phyloP scores from a whole-genome alignment of 2,113 vertebrate species.

The Canis aureus region DNA sequence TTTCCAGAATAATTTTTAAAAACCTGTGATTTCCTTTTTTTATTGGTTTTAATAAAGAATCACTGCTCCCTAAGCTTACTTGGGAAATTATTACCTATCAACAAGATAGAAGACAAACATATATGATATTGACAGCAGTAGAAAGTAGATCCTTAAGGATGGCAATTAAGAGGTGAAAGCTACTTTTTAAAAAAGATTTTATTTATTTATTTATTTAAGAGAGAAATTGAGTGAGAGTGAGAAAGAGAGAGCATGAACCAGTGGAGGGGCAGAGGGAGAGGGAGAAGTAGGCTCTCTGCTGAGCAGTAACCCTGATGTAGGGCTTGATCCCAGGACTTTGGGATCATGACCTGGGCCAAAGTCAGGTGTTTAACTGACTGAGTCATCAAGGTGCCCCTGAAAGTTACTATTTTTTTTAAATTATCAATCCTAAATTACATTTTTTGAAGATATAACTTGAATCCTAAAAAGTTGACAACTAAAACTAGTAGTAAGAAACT shows the following conservation, averaged over 20 bases:
- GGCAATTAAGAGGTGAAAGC: constrained; percentile 53
- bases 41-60: constrained; percentile 88
- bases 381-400: too few species aligned
- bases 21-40: constrained; percentile 80
- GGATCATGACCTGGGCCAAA: too few species aligned
- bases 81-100: constrained; percentile 89
- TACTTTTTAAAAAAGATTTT: constrained; percentile 59
- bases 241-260: too few species aligned
- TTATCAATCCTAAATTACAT: constrained; percentile 61
- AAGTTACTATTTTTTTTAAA: too few species aligned
- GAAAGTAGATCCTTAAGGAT: constrained; percentile 74
- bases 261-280: too few species aligned
- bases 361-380: too few species aligned
- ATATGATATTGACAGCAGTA: constrained; percentile 85
- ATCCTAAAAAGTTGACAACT: constrained; percentile 26
- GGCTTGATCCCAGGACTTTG: too few species aligned
- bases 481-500: background rate
- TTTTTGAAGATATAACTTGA: constrained; percentile 56
- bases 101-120: constrained; percentile 86
- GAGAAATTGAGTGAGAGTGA: too few species aligned
- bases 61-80: constrained; percentile 84
- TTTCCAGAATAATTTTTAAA: constrained; percentile 86
- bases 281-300: too few species aligned
- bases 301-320: too few species aligned
- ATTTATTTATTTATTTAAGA: too few species aligned